phyloP scores from a whole-genome alignment of 2,113 vertebrate genomes.

The Bettongia penicillata region DNA sequence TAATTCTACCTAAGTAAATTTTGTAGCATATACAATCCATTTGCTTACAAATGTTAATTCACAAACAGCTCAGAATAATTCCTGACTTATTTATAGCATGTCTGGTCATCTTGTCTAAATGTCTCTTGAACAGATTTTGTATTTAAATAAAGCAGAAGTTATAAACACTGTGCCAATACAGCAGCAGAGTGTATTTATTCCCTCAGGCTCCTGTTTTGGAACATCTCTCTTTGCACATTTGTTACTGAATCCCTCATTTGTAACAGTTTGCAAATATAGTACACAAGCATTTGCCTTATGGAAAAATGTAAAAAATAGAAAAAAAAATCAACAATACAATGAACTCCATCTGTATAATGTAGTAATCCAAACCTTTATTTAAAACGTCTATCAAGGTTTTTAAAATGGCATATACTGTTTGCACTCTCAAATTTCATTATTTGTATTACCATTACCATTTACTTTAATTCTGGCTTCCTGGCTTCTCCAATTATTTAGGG shows the following conservation, averaged over 20 bases:
- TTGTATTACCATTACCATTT: neutral
- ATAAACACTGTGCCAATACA: neutral
- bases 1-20: neutral
- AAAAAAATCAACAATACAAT: neutral
- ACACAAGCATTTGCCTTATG: neutral
- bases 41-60: neutral
- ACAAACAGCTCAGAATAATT: neutral
- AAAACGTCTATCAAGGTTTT: neutral
- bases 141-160: neutral
- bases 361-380: neutral
- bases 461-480: neutral
- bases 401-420: neutral
- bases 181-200: neutral
- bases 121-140: accelerated
- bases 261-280: neutral
- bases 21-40: neutral
- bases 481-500: neutral
- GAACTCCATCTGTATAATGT: neutral
- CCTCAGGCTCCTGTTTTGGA: neutral
- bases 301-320: neutral
- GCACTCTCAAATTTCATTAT: neutral
- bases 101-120: neutral
- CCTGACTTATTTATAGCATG: neutral
- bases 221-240: neutral
- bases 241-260: neutral